Conservation (phyloP, 2,113 vertebrate genomes). For the Helogale parvula region DNA sequence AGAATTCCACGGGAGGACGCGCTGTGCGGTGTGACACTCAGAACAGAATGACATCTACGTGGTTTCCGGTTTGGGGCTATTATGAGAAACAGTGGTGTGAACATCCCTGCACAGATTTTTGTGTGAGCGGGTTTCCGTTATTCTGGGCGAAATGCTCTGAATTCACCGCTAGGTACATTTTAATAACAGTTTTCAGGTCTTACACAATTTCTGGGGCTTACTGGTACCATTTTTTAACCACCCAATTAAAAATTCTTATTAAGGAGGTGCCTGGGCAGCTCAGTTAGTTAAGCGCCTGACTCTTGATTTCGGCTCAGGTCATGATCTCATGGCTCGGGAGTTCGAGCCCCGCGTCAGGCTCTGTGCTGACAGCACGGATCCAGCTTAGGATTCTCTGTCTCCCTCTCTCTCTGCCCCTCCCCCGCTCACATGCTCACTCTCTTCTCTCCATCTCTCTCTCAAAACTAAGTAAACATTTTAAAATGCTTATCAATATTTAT, state of each 20-base stretch:
- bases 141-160: too few relatives aligned
- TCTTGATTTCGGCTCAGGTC: too few relatives aligned
- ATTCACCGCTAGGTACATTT: not conserved
- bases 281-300: too few relatives aligned
- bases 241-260: not conserved
- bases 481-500: not conserved
- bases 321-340: too few relatives aligned
- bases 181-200: too few relatives aligned
- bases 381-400: too few relatives aligned
- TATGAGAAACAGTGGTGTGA: not conserved
- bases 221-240: not conserved
- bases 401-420: too few relatives aligned
- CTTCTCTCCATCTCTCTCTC: too few relatives aligned
- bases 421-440: too few relatives aligned
- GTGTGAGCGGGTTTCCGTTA: not conserved
- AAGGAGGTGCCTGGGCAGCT: not conserved
- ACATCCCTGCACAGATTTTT: not conserved
- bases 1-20: accelerated
- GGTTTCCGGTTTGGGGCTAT: not conserved
- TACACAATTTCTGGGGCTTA: not conserved
- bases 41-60: not conserved
- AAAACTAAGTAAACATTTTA: not conserved
- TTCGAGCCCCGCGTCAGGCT: too few relatives aligned
- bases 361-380: too few relatives aligned
- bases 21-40: accelerated